Conservation (phyloP, 2,797 vertebrate species). For the Squalus acanthias region DNA sequence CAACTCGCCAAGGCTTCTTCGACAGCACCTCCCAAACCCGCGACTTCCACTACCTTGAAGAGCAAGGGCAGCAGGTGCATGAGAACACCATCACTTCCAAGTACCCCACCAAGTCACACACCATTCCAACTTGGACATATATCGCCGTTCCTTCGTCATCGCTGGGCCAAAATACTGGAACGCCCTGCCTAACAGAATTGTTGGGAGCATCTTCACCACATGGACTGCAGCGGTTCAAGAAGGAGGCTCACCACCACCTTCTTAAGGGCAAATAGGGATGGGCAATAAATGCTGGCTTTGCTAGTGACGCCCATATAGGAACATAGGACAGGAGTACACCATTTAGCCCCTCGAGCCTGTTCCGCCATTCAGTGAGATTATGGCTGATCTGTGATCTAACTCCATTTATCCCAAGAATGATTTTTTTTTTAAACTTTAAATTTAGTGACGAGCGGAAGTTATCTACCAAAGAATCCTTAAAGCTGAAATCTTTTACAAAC, state of each 20-base stretch:
- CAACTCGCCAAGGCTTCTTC: neutral
- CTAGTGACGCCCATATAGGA: neutral
- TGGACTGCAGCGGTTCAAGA: neutral
- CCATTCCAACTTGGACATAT: neutral
- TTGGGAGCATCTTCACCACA: neutral
- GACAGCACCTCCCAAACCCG: neutral
- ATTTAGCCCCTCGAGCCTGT: too few species aligned
- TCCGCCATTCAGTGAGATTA: too few species aligned
- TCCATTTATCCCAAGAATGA: too few species aligned
- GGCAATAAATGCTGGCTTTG: neutral
- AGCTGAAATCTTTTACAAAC: neutral
- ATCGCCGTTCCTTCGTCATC: neutral
- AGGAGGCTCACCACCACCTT: neutral
- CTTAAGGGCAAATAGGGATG: neutral
- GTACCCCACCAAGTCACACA: neutral
- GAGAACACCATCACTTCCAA: neutral
- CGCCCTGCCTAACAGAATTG: neutral
- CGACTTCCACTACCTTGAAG: neutral
- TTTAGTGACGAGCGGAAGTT: neutral
- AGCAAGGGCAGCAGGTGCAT: neutral
- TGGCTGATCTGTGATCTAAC: too few species aligned
- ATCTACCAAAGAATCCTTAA: neutral
- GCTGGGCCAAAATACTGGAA: neutral
- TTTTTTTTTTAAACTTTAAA: neutral
- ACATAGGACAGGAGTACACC: too few species aligned